These are phyloP conservation scores for Laterallus jamaicensis DNA, from an alignment of 2,113 vertebrate genomes.

Conservation along the genomic window DNA sequence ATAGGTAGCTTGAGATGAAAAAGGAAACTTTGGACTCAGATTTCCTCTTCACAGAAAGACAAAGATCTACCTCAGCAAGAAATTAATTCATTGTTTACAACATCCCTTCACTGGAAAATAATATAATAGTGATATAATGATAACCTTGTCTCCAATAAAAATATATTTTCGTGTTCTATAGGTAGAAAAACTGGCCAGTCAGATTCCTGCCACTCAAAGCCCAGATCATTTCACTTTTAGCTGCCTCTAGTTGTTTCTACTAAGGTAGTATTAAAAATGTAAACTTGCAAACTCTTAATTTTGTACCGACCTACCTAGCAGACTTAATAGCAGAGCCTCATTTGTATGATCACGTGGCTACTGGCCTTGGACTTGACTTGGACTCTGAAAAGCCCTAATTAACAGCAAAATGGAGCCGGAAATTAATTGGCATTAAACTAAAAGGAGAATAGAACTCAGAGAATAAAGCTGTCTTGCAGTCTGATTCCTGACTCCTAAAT, in stretches of 20 bases:
- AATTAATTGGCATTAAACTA: slow-evolving; percentile 50
- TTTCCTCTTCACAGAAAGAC: background rate
- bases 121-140: background rate
- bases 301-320: slow-evolving; percentile 1
- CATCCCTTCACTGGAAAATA: background rate
- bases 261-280: background rate
- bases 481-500: background rate
- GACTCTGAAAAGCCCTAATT: slow-evolving; percentile 40
- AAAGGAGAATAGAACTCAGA: background rate
- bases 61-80: background rate
- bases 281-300: slow-evolving; percentile 8
- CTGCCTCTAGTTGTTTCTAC: background rate
- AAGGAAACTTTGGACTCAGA: background rate
- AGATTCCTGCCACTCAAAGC: background rate
- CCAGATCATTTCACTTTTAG: background rate
- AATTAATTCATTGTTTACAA: background rate
- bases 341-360: slow-evolving; percentile 30
- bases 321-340: background rate
- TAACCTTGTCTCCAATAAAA: background rate
- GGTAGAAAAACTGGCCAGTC: background rate
- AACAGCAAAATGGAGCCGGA: slow-evolving; percentile 31
- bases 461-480: background rate
- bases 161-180: background rate
- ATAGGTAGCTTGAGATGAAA: background rate
- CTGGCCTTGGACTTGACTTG: background rate